Evolutionary conservation across 2,888 invertebrate genomes (phyloP), one percentile per base, ranked within the genome.

Genomic region (Ornithoptera alexandrae): DNA sequence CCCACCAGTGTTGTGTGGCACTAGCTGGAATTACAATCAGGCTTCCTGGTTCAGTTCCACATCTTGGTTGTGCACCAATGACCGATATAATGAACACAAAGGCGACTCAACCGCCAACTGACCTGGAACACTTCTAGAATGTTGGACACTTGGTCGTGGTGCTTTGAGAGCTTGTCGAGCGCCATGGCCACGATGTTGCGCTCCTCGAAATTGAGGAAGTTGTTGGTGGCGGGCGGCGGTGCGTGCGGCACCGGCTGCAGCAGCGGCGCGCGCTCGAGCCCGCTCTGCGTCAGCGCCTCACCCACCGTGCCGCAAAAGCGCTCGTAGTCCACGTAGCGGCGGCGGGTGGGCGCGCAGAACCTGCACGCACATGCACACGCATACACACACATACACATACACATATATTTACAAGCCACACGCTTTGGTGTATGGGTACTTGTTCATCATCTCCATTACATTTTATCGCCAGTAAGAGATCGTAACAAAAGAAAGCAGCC

Each of bases 121-220:
- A 94, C 95, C 92, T 93, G 92, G 79, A 96, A 95, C 46, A 96
- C 90, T 62, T 95, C 94, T 65, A 94, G 91, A 59, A 96, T 91
- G 77, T 96, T 96, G 71, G 95, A 94, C 56, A 95, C 89, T 73
- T 94, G 93, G 76, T 96, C 95, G 0, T 95, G 94, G 62, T 93
- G 93, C 74, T 93, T 94, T 53, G 95, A 93, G 24, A 97, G 90
- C 81, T 96, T 96, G 84, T 94, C 93, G 78, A 97, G 91, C 0
- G 95, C 96, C 69, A 92, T 87, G 1, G 95, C 94, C 57, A 95
- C 93, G 50, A 91, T 81, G 70, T 92, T 91, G 42, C 97, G 90
- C 86, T 96, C 96, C 73, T 96, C 95, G 83, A 95, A 96, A 87
- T 95, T 95, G 74, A 96, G 93, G 93, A 95, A 96, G 83, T 88